Evolutionary conservation across 2,888 invertebrate species (phyloP).

Genomic region (Hypsopygia costalis): DNA sequence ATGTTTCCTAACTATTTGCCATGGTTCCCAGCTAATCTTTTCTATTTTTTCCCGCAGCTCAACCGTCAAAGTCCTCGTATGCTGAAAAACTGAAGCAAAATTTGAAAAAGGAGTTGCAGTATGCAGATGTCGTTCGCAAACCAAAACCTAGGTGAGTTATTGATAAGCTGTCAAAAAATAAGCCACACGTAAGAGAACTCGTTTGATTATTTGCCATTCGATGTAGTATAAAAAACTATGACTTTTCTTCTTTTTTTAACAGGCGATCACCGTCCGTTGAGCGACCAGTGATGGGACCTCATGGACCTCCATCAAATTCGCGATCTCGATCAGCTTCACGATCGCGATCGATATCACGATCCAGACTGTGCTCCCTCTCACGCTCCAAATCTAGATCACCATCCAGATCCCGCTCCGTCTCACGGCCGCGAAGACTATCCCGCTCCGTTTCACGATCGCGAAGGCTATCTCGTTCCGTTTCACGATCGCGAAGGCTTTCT

Average conservation of each 20-base stretch:
- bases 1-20: too few relatives aligned
- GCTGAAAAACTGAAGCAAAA: constrained; percentile 70
- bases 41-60: too few relatives aligned
- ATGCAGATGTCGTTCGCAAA: constrained; percentile 61
- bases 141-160: constrained; percentile 41
- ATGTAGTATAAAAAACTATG: too few relatives aligned
- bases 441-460: constrained; percentile 35
- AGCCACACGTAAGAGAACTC: too few relatives aligned
- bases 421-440: constrained; percentile 34
- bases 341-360: constrained; percentile 29
- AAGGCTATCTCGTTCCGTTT: constrained; percentile 30
- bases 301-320: constrained; percentile 28
- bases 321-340: constrained; percentile 25
- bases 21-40: too few relatives aligned
- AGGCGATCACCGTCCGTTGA: constrained; percentile 39
- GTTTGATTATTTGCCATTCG: too few relatives aligned
- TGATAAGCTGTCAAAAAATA: constrained; percentile 42
- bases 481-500: constrained; percentile 39
- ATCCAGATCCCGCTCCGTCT: constrained; percentile 23
- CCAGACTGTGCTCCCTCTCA: constrained; percentile 39
- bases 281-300: constrained; percentile 48
- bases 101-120: constrained; percentile 50
- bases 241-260: too few relatives aligned
- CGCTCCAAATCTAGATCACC: constrained; percentile 30
- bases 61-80: constrained; percentile 25